Conservation (phyloP, 2,113 vertebrate genomes). For the Neogobius melanostomus region DNA sequence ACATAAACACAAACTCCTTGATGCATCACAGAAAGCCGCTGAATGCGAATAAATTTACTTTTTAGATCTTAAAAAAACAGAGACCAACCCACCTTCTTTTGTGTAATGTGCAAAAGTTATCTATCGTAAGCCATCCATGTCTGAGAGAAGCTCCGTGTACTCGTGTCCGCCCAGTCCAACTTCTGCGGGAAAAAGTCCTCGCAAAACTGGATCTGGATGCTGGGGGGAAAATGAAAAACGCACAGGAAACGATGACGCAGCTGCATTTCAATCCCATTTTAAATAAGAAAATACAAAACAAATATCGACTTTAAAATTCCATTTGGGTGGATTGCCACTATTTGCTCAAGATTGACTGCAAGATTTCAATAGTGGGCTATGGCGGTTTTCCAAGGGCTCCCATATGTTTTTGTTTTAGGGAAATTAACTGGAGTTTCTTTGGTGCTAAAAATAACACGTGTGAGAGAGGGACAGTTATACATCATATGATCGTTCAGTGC, state of each 20-base stretch:
- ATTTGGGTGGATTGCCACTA: not conserved
- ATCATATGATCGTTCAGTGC: not conserved
- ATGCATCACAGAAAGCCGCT: not conserved
- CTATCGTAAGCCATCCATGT: constrained; percentile 64
- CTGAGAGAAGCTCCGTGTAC: constrained; percentile 31
- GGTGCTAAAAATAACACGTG: constrained; percentile 6
- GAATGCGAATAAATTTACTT: not conserved
- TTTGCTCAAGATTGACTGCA: not conserved
- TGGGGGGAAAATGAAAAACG: constrained; percentile 43
- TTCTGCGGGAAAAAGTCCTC: constrained; percentile 51
- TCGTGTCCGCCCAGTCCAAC: constrained; percentile 49
- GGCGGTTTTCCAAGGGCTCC: not conserved
- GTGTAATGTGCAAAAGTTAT: not conserved
- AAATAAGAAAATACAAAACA: constrained; percentile 30
- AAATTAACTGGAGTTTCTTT: not conserved
- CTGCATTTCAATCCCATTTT: constrained; percentile 54
- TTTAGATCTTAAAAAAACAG: not conserved
- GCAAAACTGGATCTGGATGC: constrained; percentile 43
- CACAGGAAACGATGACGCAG: constrained; percentile 76
- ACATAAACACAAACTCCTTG: not conserved
- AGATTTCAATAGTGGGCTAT: not conserved
- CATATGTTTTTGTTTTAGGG: constrained; percentile 5
- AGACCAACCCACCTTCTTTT: constrained; percentile 40
- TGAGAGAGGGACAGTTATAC: not conserved
- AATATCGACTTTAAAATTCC: not conserved